phyloP scores from a whole-genome alignment of 2,113 vertebrate species.

The Calyptommatus sinebrachiatus region DNA sequence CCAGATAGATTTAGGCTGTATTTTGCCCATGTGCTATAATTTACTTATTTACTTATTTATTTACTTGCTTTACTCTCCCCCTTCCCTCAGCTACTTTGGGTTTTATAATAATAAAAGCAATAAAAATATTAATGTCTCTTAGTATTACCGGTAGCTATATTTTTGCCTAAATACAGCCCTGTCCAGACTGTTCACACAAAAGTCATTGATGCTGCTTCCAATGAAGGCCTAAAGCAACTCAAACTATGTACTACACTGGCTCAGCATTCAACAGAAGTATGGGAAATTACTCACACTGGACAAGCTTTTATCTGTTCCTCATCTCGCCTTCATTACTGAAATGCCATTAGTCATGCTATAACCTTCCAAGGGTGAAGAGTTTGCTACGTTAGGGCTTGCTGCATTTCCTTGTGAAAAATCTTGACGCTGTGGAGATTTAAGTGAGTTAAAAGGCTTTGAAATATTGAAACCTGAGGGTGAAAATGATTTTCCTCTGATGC shows the following conservation, averaged over 20 bases:
- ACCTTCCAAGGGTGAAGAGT: conserved; percentile 5
- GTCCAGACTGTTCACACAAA: not conserved
- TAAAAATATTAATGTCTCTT: too few relatives aligned
- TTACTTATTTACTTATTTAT: too few relatives aligned
- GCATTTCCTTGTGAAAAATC: conserved; percentile 12
- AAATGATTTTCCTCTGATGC: not conserved
- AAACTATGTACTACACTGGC: not conserved
- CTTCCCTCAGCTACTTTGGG: too few relatives aligned
- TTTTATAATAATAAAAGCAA: too few relatives aligned
- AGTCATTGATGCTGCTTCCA: not conserved
- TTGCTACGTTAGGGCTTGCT: conserved; percentile 4
- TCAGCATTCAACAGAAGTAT: conserved; percentile 31
- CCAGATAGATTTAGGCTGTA: not conserved
- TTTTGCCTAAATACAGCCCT: too few relatives aligned
- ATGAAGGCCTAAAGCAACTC: not conserved
- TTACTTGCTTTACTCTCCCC: too few relatives aligned
- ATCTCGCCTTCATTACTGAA: conserved; percentile 29
- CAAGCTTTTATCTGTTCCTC: conserved; percentile 35
- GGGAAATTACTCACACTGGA: conserved; percentile 49
- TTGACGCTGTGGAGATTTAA: not conserved
- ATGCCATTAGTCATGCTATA: conserved; percentile 38
- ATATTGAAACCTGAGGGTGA: not conserved
- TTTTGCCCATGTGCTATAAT: too few relatives aligned
- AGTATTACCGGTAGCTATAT: too few relatives aligned
- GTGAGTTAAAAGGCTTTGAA: not conserved